Base-by-base conservation (phyloP, 2,113 vertebrate species). In the Gadus macrocephalus region DNA sequence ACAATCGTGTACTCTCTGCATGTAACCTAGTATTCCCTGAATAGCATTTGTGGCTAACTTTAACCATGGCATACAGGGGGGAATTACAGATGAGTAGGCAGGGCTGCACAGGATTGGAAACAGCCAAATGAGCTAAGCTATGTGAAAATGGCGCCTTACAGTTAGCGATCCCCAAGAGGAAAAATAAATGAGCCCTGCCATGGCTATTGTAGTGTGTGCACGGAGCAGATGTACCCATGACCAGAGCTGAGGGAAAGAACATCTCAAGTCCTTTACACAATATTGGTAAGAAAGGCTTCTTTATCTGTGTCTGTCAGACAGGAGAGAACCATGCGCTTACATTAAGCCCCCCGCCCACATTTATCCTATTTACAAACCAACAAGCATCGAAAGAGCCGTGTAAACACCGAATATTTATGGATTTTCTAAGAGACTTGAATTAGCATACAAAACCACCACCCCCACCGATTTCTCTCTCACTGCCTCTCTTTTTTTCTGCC, bases 191-290 rank as follows among this genome's bases (percentile, higher is more conserved):
- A 68, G 4, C 53, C 42, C 42, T 12, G 12, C 42, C 42, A 49
- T 49, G 42, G 42, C 42, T 49, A 12, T 14, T 49, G 42, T 9
- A 49, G 42, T 53, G 66, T 27, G 8, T 49, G 28, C 31, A 67
- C 53, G 53, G 8, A 25, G 22, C 66, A 20, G 20, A 67, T 59
- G 58, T 70, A 68, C 4, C 31, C 56, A 38, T 15, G 76, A 82
- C 84, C 85, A 90, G 86, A 91, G 88, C 88, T 89, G 85, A 86
- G 86, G 78, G 88, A 88, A 90, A 89, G 65, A 90, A 78, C 82
- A 84, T 84, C 81, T 86, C 89, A 86, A 82, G 79, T 79, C 11
- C 35, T 67, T 79, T 71, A 7, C 81, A 38, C 66, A 81, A 84
- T 81, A 86, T 81, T 20, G 68, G 74, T 70, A 83, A 84, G 80